These are phyloP conservation scores for Rhagoletis pomonella DNA, from an alignment of 1,140 invertebrate genomes.

Conservation along the genomic window DNA sequence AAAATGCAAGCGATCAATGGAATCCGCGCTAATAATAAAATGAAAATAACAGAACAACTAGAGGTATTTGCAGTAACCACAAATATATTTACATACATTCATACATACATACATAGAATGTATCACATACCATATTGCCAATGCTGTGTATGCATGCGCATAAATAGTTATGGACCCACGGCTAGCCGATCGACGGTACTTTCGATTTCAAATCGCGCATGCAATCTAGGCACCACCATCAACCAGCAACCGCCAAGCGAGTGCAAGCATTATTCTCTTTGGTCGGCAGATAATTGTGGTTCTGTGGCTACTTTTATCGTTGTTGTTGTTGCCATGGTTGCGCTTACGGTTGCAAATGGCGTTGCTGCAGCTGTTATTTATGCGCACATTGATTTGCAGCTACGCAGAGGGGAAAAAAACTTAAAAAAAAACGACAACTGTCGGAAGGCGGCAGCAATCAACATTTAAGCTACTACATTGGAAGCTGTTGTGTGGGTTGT, in stretches of 20 bases:
- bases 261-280: not conserved
- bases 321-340: not conserved
- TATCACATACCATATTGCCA: too few relatives aligned
- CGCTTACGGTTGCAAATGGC: not conserved
- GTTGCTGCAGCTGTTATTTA: not conserved
- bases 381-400: not conserved
- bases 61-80: not conserved
- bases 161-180: conserved; percentile 10
- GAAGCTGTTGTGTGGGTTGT: not conserved
- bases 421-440: not conserved
- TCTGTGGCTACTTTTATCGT: not conserved
- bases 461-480: not conserved
- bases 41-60: not conserved
- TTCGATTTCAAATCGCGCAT: conserved; percentile 11
- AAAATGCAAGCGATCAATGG: conserved; percentile 17
- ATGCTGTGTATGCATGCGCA: not conserved
- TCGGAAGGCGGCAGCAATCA: not conserved
- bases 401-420: not conserved
- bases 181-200: not conserved
- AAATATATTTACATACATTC: not conserved
- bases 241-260: not conserved
- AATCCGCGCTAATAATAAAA: not conserved
- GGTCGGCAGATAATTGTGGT: not conserved
- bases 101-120: not conserved
- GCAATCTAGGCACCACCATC: not conserved